Conservation (phyloP, 2,888 invertebrate genomes). For the Ernsta delagoae region DNA sequence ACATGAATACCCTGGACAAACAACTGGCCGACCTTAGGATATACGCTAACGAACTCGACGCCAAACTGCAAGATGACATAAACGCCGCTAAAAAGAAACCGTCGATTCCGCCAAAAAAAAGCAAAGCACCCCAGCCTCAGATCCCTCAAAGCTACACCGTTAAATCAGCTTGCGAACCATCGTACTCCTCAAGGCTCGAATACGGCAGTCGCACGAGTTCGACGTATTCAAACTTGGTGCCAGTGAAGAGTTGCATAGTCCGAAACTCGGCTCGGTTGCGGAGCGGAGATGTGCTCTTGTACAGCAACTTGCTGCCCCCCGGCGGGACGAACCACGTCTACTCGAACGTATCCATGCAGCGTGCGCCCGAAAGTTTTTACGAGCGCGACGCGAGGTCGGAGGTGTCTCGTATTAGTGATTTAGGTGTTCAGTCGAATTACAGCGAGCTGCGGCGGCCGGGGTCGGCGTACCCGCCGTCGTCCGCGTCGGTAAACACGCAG, state of each 20-base stretch:
- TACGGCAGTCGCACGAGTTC: conserved; percentile 76
- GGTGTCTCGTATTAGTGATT: conserved; percentile 77
- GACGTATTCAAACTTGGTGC: conserved; percentile 79
- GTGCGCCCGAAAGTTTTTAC: conserved; percentile 82
- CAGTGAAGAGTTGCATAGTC: conserved; percentile 81
- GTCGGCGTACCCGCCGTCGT: conserved; percentile 83
- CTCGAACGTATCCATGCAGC: conserved; percentile 76
- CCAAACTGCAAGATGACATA: conserved; percentile 79
- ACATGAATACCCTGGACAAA: conserved; percentile 67
- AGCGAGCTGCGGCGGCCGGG: conserved; percentile 86
- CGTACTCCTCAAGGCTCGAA: conserved; percentile 90
- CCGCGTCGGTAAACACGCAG: conserved; percentile 77
- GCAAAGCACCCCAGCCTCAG: conserved; percentile 79
- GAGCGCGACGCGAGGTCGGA: conserved; percentile 73
- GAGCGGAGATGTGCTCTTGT: conserved; percentile 76
- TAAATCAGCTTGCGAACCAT: conserved; percentile 90
- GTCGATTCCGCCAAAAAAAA: conserved; percentile 78
- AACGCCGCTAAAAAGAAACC: conserved; percentile 78
- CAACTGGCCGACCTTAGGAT: conserved; percentile 78
- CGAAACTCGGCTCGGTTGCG: conserved; percentile 69
- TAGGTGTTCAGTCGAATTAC: conserved; percentile 86
- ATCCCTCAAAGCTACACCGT: conserved; percentile 92
- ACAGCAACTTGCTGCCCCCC: conserved; percentile 78
- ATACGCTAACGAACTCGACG: conserved; percentile 79
- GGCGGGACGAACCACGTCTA: conserved; percentile 81